These are phyloP conservation scores for Pseudopleuronectes americanus DNA, from an alignment of 2,797 vertebrate species.

Conservation along the genomic window DNA sequence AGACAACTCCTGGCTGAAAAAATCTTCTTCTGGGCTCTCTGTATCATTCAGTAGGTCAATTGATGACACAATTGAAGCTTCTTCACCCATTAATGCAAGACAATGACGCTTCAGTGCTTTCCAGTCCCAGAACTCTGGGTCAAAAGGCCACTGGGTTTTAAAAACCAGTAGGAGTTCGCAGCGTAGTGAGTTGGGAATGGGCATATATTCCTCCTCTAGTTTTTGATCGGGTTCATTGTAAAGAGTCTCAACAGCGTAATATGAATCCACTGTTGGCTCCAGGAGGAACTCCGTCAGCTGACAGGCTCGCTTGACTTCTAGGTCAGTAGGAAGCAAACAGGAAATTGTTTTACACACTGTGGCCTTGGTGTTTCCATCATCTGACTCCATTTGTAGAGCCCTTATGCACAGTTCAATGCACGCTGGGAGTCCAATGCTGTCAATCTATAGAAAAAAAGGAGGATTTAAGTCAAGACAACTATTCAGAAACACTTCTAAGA, in stretches of 20 bases:
- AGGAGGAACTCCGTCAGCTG: constrained; percentile 97
- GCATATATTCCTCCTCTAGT: constrained; percentile 93
- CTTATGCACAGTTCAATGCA: constrained; percentile 95
- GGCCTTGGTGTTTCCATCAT: constrained; percentile 90
- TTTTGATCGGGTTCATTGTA: constrained; percentile 99
- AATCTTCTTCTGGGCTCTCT: constrained; percentile 88
- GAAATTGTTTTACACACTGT: constrained; percentile 98
- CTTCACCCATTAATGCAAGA: constrained; percentile 95
- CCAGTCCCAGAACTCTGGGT: constrained; percentile 99
- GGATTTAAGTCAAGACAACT: neutral
- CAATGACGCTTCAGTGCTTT: constrained; percentile 96
- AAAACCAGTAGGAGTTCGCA: constrained; percentile 96
- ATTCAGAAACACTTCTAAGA: neutral
- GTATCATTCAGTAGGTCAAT: constrained; percentile 95
- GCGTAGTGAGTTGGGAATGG: constrained; percentile 95
- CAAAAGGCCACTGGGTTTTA: constrained; percentile 98
- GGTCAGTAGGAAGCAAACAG: constrained; percentile 92
- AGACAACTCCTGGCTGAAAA: constrained; percentile 74
- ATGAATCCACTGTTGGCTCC: constrained; percentile 96
- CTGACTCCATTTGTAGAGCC: constrained; percentile 91
- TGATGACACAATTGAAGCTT: constrained; percentile 97
- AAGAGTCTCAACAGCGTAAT: constrained; percentile 95
- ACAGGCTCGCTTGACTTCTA: constrained; percentile 97
- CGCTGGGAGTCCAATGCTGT: constrained; percentile 88
- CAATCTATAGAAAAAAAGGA: constrained; percentile 70